Conservation (phyloP, 2,797 vertebrate species). For the Argyrosomus regius region DNA sequence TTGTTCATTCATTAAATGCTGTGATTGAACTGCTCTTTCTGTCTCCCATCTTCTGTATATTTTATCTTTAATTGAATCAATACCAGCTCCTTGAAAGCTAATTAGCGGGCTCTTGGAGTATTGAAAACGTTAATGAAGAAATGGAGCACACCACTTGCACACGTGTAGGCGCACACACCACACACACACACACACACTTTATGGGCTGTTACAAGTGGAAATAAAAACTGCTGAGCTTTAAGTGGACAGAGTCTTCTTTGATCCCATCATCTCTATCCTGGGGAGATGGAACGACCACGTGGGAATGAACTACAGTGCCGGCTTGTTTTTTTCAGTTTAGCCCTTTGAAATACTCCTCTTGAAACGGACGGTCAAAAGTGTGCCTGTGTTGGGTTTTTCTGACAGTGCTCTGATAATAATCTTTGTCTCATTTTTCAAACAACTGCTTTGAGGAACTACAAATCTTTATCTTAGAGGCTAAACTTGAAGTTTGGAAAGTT, state of each 20-base stretch:
- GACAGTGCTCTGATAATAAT: background rate
- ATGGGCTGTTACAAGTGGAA: constrained; percentile 33
- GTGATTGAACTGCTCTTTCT: constrained; percentile 41
- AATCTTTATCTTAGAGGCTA: background rate
- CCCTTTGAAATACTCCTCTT: constrained; percentile 22
- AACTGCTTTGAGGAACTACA: background rate
- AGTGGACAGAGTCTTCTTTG: constrained; percentile 41
- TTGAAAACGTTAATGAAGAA: constrained; percentile 58
- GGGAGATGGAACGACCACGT: background rate
- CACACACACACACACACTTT: background rate
- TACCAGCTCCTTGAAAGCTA: constrained; percentile 68
- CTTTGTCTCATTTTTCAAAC: background rate
- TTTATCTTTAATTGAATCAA: constrained; percentile 77
- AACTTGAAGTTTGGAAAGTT: background rate
- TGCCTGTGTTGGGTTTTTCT: background rate
- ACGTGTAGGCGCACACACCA: background rate
- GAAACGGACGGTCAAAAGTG: constrained; percentile 5
- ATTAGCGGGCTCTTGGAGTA: constrained; percentile 67
- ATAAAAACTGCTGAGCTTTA: constrained; percentile 24
- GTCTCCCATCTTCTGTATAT: constrained; percentile 39
- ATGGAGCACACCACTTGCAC: constrained; percentile 34
- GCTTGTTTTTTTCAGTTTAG: constrained; percentile 22
- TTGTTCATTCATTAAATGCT: constrained; percentile 54
- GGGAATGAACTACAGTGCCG: constrained; percentile 17
- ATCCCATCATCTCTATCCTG: constrained; percentile 21